Evolutionary conservation across 2,113 vertebrate species (phyloP).

Genomic region (Mesocricetus auratus): DNA sequence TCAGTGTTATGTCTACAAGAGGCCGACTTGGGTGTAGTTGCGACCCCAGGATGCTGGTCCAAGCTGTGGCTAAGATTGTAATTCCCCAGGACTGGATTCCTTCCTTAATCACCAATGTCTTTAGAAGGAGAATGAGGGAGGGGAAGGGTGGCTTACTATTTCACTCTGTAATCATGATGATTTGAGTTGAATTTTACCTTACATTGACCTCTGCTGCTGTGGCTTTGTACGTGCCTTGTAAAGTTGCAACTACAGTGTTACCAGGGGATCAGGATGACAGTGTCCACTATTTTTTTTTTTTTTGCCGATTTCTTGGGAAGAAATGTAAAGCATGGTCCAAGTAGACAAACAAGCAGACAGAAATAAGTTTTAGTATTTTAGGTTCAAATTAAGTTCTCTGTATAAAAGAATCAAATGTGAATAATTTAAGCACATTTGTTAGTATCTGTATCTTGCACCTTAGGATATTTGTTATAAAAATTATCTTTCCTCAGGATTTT

Average conservation of each 20-base stretch:
- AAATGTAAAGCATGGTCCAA: background rate
- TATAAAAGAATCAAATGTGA: background rate
- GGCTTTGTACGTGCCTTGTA: background rate
- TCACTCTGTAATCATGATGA: conserved; percentile 73
- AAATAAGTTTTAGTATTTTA: background rate
- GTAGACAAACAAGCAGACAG: background rate
- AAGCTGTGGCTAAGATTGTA: conserved; percentile 46
- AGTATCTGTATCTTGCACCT: background rate
- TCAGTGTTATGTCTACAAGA: conserved; percentile 47
- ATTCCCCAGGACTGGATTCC: conserved; percentile 61
- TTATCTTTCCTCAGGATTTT: background rate
- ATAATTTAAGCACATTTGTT: background rate
- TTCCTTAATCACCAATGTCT: conserved; percentile 65
- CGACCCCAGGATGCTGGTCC: background rate
- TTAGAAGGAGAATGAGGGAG: conserved; percentile 30
- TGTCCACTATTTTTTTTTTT: background rate
- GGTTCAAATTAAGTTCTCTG: background rate
- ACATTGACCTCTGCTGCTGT: conserved; percentile 26
- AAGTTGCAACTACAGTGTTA: background rate
- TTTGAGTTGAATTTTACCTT: conserved; percentile 64
- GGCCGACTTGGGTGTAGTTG: conserved; percentile 11
- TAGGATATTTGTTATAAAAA: background rate
- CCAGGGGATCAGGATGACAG: background rate
- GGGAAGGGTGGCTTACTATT: conserved; percentile 62
- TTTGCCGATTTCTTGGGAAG: background rate